These are phyloP conservation scores for Parauchenoglanis punctatus DNA, from an alignment of 2,797 vertebrate species.

Conservation along the genomic window DNA sequence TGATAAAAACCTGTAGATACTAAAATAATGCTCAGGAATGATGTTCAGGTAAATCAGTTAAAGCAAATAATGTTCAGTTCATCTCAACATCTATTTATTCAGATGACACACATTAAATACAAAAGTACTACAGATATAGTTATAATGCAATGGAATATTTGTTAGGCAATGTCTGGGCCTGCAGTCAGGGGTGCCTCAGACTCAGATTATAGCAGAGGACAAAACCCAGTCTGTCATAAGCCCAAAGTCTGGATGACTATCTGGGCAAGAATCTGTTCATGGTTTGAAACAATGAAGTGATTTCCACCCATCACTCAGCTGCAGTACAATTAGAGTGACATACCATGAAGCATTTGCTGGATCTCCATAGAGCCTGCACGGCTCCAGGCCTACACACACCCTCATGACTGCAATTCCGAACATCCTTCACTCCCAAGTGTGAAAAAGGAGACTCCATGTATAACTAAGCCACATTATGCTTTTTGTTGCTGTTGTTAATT, in stretches of 20 bases:
- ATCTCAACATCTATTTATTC: not conserved
- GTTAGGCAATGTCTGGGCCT: not conserved
- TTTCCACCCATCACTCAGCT: not conserved
- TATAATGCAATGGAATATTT: not conserved
- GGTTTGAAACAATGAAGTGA: conserved; percentile 3
- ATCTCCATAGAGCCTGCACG: conserved; percentile 52
- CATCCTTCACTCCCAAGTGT: conserved; percentile 50
- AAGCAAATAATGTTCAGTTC: not conserved
- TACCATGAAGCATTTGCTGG: not conserved
- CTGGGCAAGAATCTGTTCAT: not conserved
- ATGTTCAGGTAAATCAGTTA: not conserved
- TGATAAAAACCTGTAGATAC: not conserved
- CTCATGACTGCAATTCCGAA: conserved; percentile 54
- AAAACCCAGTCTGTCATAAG: not conserved
- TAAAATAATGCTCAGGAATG: not conserved
- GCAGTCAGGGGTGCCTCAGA: not conserved
- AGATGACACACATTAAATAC: not conserved
- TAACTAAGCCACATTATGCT: not conserved
- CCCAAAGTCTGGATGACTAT: not conserved
- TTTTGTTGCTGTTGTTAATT: not conserved
- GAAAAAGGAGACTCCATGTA: not conserved
- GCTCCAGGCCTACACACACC: conserved; percentile 50
- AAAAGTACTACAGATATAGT: not conserved
- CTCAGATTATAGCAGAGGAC: not conserved
- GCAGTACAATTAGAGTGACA: conserved; percentile 14